Conservation (phyloP, 2,113 vertebrate genomes). For the Tragelaphus buxtoni region DNA sequence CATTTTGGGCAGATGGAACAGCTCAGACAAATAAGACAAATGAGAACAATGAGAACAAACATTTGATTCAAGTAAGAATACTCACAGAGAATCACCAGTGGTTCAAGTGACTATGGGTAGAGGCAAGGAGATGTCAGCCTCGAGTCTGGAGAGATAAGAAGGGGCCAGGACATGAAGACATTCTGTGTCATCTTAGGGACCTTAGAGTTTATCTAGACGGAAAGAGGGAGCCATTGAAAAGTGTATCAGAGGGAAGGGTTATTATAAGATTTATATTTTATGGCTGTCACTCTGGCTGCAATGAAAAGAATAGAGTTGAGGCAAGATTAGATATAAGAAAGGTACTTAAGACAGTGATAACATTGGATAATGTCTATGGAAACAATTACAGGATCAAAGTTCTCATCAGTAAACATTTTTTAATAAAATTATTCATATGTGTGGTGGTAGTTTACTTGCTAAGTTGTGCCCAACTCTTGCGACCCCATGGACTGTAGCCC, state of each 20-base stretch:
- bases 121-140: neutral
- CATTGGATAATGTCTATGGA: neutral
- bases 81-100: neutral
- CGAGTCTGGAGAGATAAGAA: neutral
- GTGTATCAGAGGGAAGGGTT: neutral
- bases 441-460: neutral
- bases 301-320: neutral
- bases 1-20: neutral
- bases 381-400: neutral
- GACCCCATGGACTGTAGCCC: neutral
- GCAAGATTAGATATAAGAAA: neutral
- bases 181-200: neutral
- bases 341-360: neutral
- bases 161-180: neutral
- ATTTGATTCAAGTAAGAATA: neutral
- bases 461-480: fast-evolving
- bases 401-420: neutral
- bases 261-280: neutral
- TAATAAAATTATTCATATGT: neutral
- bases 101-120: neutral
- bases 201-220: neutral
- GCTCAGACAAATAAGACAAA: neutral
- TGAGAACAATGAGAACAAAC: neutral
- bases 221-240: neutral
- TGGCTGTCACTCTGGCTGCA: neutral